phyloP scores from a whole-genome alignment of 2,113 vertebrate species.

The Muntiacus muntjak region DNA sequence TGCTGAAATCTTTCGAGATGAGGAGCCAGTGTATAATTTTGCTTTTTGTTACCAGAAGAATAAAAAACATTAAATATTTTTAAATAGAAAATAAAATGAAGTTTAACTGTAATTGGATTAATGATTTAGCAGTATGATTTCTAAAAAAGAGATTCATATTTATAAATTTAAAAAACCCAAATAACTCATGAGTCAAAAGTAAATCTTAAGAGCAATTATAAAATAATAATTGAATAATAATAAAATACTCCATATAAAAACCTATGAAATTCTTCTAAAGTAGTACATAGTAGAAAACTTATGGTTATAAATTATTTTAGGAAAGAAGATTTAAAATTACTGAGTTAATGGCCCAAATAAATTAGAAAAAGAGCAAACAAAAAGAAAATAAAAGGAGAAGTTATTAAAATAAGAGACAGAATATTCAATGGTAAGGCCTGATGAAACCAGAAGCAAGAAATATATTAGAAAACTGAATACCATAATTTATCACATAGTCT shows the following conservation, averaged over 20 bases:
- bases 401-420: constrained; percentile 29
- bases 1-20: not conserved
- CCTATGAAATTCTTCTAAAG: not conserved
- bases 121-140: constrained; percentile 7
- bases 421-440: not conserved
- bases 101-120: not conserved
- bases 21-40: not conserved
- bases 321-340: not conserved
- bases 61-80: constrained; percentile 6
- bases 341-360: not conserved
- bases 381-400: not conserved
- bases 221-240: not conserved
- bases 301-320: constrained; percentile 10
- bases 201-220: not conserved
- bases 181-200: not conserved
- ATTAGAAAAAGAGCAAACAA: not conserved
- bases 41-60: not conserved
- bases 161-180: not conserved
- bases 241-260: constrained; percentile 24
- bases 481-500: not conserved
- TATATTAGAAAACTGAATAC: not conserved
- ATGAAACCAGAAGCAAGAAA: not conserved
- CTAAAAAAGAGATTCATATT: not conserved
- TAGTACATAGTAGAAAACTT: not conserved
- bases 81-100: not conserved